Percentiles rank a stretch among this genome's conserved stretches.
Conservation (phyloP, 2,888 invertebrate species). For the Escarpia spicata region DNA sequence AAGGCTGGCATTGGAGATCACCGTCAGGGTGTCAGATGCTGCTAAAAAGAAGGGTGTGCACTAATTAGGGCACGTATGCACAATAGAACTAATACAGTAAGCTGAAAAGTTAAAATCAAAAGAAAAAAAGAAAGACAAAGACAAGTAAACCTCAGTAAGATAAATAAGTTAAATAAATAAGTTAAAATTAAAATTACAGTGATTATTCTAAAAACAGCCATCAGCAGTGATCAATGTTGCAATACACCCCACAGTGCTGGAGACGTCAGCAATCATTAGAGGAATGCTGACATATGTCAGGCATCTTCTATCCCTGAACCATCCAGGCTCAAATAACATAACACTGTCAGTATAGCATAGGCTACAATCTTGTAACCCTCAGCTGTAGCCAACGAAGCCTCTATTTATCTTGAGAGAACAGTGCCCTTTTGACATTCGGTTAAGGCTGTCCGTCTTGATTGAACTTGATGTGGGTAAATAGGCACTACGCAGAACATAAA, state of each 20-base stretch:
- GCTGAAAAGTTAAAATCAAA: too few species aligned
- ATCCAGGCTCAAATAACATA: neutral
- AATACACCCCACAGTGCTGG: neutral
- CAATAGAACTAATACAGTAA: too few species aligned
- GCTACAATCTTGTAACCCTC: neutral
- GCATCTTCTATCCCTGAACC: neutral
- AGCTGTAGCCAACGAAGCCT: neutral
- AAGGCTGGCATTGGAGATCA: too few species aligned
- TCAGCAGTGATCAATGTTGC: neutral
- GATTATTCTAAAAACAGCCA: neutral
- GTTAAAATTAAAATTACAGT: too few species aligned
- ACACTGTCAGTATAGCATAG: neutral
- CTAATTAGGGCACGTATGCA: too few species aligned
- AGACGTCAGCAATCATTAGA: neutral
- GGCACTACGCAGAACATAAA: neutral
- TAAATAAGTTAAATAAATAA: too few species aligned
- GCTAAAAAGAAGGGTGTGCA: too few species aligned
- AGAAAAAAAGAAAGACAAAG: too few species aligned
- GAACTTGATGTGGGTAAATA: neutral
- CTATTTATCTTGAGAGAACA: neutral
- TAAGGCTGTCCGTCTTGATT: neutral
- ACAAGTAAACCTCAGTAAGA: too few species aligned
- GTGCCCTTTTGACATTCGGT: neutral
- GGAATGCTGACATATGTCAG: neutral
- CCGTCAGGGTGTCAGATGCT: too few species aligned